Evolutionary conservation across 2,888 invertebrate genomes (phyloP), one percentile per base, ranked within the genome.

Genomic region (Limnephilus auricula): DNA sequence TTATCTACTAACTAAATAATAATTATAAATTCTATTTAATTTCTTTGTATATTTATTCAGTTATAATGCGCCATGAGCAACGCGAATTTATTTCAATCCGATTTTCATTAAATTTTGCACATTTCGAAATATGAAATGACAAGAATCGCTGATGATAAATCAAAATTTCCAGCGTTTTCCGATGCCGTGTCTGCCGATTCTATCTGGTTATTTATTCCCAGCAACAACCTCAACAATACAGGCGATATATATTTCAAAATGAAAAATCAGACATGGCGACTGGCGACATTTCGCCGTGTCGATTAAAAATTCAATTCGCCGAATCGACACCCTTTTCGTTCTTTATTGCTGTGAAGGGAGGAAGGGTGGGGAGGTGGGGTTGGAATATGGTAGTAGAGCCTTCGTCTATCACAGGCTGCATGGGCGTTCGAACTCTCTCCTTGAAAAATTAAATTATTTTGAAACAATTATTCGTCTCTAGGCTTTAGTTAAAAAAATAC

Each of bases 281-380:
- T 37, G 85, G 85, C 34, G 87, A 78, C 86, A 88, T 88, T 88
- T 88, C 34, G 34, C 37, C 25, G 87, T 88, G 87, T 88, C 87
- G 87, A 88, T 88, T 88, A 88, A 88, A 88, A 88, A 88, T 88
- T 88, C 87, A 88, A 88, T 88, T 88, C 78, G 87, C 87, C 65
- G 78, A 78, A 37, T 88, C 45, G 85, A 37, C 87, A 78, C 87
- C 87, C 78, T 78, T 78, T 31, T 37, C 78, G 78, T 31, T 78
- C 65, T 88, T 65, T 78, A 88, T 88, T 65, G 34, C 87, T 79
- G 87, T 10, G 32, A 37, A 18, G 37, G 83, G 83, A 25, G 65
- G n/a, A 6, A 18, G 65, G 50, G 65, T 45, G 84, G 45, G 85
- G 2, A 30, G 45, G 40, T 40, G 30, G 13, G 85, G n/a, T n/a